Evolutionary conservation across 2,113 vertebrate genomes (phyloP).

Genomic region (Lamprotornis superbus): DNA sequence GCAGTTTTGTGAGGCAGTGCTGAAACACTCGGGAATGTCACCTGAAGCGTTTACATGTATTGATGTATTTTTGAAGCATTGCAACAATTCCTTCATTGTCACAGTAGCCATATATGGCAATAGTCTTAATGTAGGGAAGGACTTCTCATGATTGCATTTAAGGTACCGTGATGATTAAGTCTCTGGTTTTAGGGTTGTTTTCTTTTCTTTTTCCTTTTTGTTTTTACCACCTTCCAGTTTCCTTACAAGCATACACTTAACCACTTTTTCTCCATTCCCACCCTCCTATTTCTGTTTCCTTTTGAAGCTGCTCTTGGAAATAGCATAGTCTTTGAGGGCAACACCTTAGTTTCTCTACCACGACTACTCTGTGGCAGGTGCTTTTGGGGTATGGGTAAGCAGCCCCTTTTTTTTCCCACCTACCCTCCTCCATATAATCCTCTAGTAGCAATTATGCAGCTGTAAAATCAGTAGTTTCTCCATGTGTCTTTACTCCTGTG

Average conservation of each 20-base stretch:
- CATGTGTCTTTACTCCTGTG: slow-evolving; percentile 29
- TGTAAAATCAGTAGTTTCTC: slow-evolving; percentile 49
- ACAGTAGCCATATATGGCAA: background rate
- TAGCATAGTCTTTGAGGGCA: slow-evolving; percentile 67
- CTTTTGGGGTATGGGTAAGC: slow-evolving; percentile 67
- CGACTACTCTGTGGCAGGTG: slow-evolving; percentile 65
- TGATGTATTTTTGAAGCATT: background rate
- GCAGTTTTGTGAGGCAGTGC: background rate
- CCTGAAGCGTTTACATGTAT: background rate
- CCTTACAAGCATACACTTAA: slow-evolving; percentile 59
- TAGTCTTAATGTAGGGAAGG: background rate
- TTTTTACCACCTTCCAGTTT: slow-evolving; percentile 52
- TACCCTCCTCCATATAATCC: slow-evolving; percentile 51
- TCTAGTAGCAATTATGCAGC: slow-evolving; percentile 34
- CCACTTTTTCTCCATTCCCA: slow-evolving; percentile 58
- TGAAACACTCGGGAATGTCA: background rate
- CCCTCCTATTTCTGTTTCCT: slow-evolving; percentile 63
- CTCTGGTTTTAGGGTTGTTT: slow-evolving; percentile 23
- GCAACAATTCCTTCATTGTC: background rate
- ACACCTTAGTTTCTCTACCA: slow-evolving; percentile 66
- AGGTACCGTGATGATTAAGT: background rate
- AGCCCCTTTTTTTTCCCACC: slow-evolving; percentile 65
- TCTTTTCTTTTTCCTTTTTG: background rate
- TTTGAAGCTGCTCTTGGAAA: slow-evolving; percentile 64
- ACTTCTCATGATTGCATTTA: background rate